Conservation (phyloP, 1,140 invertebrate genomes). For the Apocrypta bakeri region DNA sequence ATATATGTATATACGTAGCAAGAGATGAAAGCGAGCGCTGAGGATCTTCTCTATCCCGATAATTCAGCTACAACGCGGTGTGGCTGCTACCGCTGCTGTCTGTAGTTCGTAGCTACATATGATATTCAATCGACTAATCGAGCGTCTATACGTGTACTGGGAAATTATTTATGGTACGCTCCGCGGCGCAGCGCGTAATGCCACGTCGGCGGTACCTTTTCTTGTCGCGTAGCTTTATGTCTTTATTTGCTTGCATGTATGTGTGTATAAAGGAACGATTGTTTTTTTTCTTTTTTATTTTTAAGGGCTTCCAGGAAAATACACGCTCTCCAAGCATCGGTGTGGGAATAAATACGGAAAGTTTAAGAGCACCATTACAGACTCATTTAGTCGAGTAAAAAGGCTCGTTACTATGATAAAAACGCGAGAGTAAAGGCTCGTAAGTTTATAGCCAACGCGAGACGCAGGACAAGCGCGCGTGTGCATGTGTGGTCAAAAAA, state of each 20-base stretch:
- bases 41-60: conserved; percentile 33
- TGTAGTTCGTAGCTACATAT: background rate
- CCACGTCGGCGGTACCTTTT: too few species aligned
- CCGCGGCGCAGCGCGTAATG: background rate
- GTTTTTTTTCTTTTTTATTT: background rate
- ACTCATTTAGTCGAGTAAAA: conserved; percentile 7
- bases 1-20: conserved; percentile 57
- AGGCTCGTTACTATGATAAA: conserved; percentile 23
- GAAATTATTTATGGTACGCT: conserved; percentile 26
- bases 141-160: background rate
- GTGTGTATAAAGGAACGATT: too few species aligned
- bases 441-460: conserved; percentile 27
- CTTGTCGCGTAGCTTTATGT: background rate
- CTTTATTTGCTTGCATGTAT: background rate
- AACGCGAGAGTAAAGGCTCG: background rate
- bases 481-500: background rate
- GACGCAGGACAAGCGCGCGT: conserved; percentile 24
- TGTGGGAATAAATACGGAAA: conserved; percentile 9
- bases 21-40: conserved; percentile 52
- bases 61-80: background rate
- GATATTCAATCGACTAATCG: conserved; percentile 42
- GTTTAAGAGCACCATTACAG: conserved; percentile 11
- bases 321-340: too few species aligned
- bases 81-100: background rate
- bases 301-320: too few species aligned